A percentile compares a stretch with the other conserved stretches of the same genome.
phyloP scores from a whole-genome alignment of 2,797 vertebrate genomes.

The Coilia nasus region DNA sequence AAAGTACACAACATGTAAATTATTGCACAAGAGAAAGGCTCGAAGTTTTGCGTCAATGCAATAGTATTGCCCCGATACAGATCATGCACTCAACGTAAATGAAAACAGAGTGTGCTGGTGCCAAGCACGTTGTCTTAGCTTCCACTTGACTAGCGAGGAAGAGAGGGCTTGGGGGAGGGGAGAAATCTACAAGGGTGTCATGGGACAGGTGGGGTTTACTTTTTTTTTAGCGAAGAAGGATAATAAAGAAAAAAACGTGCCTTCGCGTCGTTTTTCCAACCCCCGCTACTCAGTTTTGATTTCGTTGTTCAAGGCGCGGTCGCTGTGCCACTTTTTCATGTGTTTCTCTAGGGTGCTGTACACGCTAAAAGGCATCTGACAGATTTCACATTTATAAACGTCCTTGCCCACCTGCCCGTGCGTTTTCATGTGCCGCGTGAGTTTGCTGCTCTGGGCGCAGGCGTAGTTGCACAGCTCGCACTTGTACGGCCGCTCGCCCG shows the following conservation, averaged over 20 bases:
- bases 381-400: slow-evolving; percentile 99
- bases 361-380: slow-evolving; percentile 99
- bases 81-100: slow-evolving; percentile 99
- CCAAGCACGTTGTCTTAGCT: slow-evolving; percentile 95
- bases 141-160: slow-evolving; percentile 88
- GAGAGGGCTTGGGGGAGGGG: slow-evolving; percentile 52
- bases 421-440: slow-evolving; percentile 99
- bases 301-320: slow-evolving; percentile 98
- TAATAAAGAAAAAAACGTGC: slow-evolving; percentile 60
- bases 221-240: slow-evolving; percentile 38
- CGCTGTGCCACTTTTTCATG: slow-evolving; percentile 99
- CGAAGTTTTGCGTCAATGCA: slow-evolving; percentile 99
- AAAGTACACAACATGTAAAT: slow-evolving; percentile 99
- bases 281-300: slow-evolving; percentile 99
- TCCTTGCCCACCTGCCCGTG: slow-evolving; percentile 99
- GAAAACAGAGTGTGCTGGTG: slow-evolving; percentile 94
- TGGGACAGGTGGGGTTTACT: slow-evolving; percentile 55
- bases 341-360: slow-evolving; percentile 99
- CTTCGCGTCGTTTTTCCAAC: slow-evolving; percentile 71
- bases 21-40: slow-evolving; percentile 99
- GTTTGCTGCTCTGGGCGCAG: slow-evolving; percentile 99
- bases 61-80: slow-evolving; percentile 99
- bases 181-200: slow-evolving; percentile 82
- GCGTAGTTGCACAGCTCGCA: slow-evolving; percentile 99
- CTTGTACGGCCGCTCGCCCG: slow-evolving; percentile 99